Base-by-base conservation (phyloP, 2,888 invertebrate species). In the Quadriops clusia region DNA sequence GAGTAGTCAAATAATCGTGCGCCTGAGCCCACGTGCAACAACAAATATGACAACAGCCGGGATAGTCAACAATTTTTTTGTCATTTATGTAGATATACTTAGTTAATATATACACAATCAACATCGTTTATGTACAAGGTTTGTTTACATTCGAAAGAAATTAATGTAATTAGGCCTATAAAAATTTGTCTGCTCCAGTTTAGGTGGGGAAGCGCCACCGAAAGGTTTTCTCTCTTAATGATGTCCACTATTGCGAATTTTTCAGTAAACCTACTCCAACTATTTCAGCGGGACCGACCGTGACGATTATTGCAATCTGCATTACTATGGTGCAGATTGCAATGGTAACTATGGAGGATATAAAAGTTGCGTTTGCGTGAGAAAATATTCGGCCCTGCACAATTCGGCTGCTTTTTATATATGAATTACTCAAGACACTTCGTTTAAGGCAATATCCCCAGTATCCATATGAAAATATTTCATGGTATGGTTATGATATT, bases 171-270 rank as follows among this genome's bases (percentile, higher is more conserved):
- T 53, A 53, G 53, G 58, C 61, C 59, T 58, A 54, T 51, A 33
- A 51, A 51, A 51, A 56, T 58, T 55, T 58, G 58, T 58, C 56
- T 50, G 52, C 52, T 54, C 52, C 44, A 50, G 50, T 56, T 55
- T 50, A 44, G 37, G 52, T 53, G 49, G 51, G 29, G 42, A 45
- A 51, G 49, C 50, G 45, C 53, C 53, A 52, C 51, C 41, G n/a
- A 41, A 41, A 31, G 21, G 26, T n/a, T n/a, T n/a, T n/a, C n/a
- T n/a, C n/a, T n/a, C n/a, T n/a, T n/a, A n/a, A n/a, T n/a, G 25
- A 33, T 33, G 29, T 36, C 23, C 23, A 23, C 33, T 23, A 37
- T 17, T 22, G 28, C 17, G 33, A 28, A 31, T 23, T 28, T 22
- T 23, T 17, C 30, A 28, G 14, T 27, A 16, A 34, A n/a, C n/a